These are phyloP conservation scores for Tympanuchus pallidicinctus DNA, from an alignment of 2,113 vertebrate species.

Conservation along the genomic window DNA sequence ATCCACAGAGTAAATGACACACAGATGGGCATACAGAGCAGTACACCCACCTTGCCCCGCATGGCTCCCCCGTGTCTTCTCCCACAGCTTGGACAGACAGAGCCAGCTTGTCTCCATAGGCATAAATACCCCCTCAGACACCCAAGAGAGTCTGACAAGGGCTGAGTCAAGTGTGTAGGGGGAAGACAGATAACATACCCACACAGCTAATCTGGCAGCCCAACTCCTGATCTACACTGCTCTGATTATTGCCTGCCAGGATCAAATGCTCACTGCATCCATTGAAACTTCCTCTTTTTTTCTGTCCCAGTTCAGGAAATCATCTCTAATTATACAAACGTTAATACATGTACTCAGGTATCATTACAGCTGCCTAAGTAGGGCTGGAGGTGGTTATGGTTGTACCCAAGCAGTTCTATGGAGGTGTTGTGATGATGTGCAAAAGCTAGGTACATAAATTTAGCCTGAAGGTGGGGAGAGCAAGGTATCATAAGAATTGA, in stretches of 20 bases:
- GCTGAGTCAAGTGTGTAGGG: neutral
- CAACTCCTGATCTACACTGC: rapidly evolving
- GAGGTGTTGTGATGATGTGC: neutral
- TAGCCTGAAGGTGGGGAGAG: neutral
- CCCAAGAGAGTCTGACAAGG: neutral
- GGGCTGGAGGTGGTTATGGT: neutral
- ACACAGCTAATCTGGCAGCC: neutral
- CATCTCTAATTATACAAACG: neutral
- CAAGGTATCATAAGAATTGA: neutral
- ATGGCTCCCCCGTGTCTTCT: neutral
- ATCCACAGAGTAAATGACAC: neutral
- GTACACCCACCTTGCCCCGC: rapidly evolving
- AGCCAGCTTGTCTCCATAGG: neutral
- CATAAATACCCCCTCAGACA: neutral
- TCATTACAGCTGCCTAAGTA: neutral
- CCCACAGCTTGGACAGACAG: rapidly evolving
- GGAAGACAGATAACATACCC: neutral
- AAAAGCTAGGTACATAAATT: neutral
- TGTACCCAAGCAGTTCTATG: neutral
- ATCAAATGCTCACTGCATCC: neutral
- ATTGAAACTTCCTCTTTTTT: neutral
- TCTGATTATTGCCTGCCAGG: neutral
- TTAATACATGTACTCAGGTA: neutral
- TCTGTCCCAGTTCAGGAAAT: neutral
- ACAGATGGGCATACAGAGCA: rapidly evolving